Base-by-base conservation (phyloP, 2,888 invertebrate genomes). In the Platycnemis pennipes region DNA sequence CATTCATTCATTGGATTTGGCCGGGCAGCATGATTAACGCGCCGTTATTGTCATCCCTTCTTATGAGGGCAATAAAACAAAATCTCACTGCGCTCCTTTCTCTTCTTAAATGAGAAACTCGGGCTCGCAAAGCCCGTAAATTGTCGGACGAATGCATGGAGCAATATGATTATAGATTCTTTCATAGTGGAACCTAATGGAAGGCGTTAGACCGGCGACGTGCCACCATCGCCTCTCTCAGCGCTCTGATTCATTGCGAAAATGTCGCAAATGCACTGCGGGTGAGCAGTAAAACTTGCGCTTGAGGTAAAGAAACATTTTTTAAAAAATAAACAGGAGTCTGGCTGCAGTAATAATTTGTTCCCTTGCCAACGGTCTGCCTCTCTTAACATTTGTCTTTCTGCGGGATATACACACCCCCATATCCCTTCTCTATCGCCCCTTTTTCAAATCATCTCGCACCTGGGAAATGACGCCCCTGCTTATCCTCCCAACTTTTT, bases 351-450 rank as follows among this genome's bases (percentile, higher is more conserved):
- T 91, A 44, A 63, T 44, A 63, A 63, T 63, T 56, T 91, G 63
- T 22, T 91, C 91, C 45, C 19, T 44, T 63, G 89, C 53, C 56
- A 89, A 89, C 89, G n/a, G 46, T 31, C 56, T 53, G 44, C 77
- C 56, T 16, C 42, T 69, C 22, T 89, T 44, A 91, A 44, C 91
- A 63, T 91, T 91, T 91, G 44, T 89, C 69, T 56, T 46, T 87
- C 45, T 87, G 45, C 46, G n/a, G 26, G 45, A 45, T 44, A 44
- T 44, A 5, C 42, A 16, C n/a, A n/a, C 87, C 26, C 87, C 13
- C 44, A 45, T 45, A 26, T 16, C 1, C 46, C 87, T n/a, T 63
- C 53, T 31, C 16, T 44, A 44, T 44, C 13, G 11, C 88, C 8
- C 44, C 26, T 16, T 53, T 53, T 53, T 53, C 53, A 53, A 53